Percentiles rank a stretch among this genome's conserved stretches.
phyloP scores from a whole-genome alignment of 2,797 vertebrate genomes.

The Cirrhinus molitorella region DNA sequence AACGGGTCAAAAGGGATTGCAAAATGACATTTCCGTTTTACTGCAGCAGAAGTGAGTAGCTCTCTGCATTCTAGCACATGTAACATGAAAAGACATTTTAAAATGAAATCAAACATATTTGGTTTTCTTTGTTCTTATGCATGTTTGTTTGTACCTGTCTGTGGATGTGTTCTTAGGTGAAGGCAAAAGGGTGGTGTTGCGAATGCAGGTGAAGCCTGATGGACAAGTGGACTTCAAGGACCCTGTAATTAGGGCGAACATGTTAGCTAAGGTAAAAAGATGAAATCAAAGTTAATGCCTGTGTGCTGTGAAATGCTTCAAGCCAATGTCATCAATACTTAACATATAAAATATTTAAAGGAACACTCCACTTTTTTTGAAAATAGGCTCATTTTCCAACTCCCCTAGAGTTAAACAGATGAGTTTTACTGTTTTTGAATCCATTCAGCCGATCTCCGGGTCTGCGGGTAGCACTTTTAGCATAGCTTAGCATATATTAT shows the following conservation, averaged over 20 bases:
- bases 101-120: neutral
- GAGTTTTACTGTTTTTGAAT: too few species aligned
- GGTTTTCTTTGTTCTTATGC: neutral
- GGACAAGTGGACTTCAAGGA: neutral
- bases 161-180: neutral
- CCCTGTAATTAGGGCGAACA: neutral
- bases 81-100: neutral
- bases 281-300: neutral
- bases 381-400: too few species aligned
- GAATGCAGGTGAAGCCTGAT: neutral
- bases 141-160: neutral
- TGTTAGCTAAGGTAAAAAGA: slow-evolving; percentile 3
- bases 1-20: neutral
- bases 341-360: neutral
- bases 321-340: neutral
- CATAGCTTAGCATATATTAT: too few species aligned
- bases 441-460: too few species aligned
- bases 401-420: too few species aligned
- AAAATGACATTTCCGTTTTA: rapidly evolving
- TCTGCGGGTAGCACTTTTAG: too few species aligned
- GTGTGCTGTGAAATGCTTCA: neutral
- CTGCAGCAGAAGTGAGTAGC: slow-evolving; percentile 19
- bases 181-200: slow-evolving; percentile 16
- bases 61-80: too few species aligned
- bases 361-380: too few species aligned